phyloP scores from a whole-genome alignment of 2,888 invertebrate genomes.

The Xanthia icteritia region DNA sequence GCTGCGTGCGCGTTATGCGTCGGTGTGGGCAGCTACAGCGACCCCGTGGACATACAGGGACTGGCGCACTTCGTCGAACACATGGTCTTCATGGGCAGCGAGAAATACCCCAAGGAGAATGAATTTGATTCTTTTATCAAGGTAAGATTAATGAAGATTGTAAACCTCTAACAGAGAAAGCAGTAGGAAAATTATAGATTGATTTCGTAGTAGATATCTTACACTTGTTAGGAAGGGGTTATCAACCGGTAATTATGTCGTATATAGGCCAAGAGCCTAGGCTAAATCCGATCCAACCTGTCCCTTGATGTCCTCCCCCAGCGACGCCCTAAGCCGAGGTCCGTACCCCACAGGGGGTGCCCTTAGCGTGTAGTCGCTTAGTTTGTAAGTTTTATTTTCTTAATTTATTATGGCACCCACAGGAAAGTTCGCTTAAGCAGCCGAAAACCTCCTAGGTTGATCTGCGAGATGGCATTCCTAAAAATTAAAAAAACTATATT shows the following conservation, averaged over 20 bases:
- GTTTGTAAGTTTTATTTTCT: too few species aligned
- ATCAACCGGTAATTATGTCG: neutral
- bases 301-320: too few species aligned
- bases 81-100: constrained; percentile 98
- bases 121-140: constrained; percentile 95
- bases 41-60: constrained; percentile 94
- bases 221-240: neutral
- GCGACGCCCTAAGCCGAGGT: too few species aligned
- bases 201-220: neutral
- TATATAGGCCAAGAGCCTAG: neutral
- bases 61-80: constrained; percentile 96
- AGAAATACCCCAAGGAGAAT: constrained; percentile 96
- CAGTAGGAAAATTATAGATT: neutral
- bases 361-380: too few species aligned
- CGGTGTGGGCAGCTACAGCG: constrained; percentile 95
- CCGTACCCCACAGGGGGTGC: too few species aligned
- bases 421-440: too few species aligned
- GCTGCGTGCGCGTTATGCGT: constrained; percentile 94
- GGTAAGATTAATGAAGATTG: constrained; percentile 74
- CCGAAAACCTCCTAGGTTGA: too few species aligned
- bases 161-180: neutral
- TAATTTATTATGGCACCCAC: too few species aligned
- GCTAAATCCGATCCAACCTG: too few species aligned
- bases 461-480: too few species aligned
- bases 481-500: too few species aligned